Evolutionary conservation across 2,888 invertebrate genomes (phyloP).

Genomic region (Hirtodrosophila trivittata): DNA sequence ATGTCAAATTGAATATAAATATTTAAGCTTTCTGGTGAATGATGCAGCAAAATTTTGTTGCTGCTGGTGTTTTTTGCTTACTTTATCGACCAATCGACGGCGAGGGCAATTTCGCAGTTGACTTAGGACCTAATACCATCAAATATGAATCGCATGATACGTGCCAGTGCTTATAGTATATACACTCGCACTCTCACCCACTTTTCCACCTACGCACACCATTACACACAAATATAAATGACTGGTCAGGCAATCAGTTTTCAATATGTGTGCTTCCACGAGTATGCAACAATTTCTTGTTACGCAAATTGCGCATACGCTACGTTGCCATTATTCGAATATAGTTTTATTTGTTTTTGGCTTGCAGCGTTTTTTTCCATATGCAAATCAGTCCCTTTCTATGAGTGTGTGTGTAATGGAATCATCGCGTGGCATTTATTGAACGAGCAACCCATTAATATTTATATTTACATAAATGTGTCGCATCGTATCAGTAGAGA

Average conservation of each 20-base stretch:
- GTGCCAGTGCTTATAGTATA: not conserved
- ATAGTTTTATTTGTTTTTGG: slow-evolving; percentile 9
- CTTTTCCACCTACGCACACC: not conserved
- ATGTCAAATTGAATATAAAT: slow-evolving; percentile 73
- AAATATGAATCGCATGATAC: slow-evolving; percentile 57
- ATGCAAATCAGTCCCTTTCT: slow-evolving; percentile 14
- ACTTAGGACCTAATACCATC: slow-evolving; percentile 66
- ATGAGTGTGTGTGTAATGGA: not conserved
- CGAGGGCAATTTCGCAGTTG: slow-evolving; percentile 65
- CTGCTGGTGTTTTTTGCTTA: slow-evolving; percentile 19
- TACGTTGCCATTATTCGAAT: slow-evolving; percentile 28
- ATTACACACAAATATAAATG: slow-evolving; percentile 8
- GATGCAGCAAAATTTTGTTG: slow-evolving; percentile 58
- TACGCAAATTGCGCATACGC: slow-evolving; percentile 44
- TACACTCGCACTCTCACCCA: slow-evolving; percentile 4
- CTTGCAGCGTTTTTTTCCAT: too few species aligned
- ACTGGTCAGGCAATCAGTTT: slow-evolving; percentile 19
- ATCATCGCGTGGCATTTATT: slow-evolving; percentile 29
- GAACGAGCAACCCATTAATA: slow-evolving; percentile 44
- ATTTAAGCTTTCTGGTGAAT: slow-evolving; percentile 57
- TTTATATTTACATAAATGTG: slow-evolving; percentile 36
- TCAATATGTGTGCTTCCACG: slow-evolving; percentile 9
- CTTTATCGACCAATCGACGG: slow-evolving; percentile 57
- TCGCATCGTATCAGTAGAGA: slow-evolving; percentile 3
- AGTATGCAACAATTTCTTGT: slow-evolving; percentile 36